phyloP scores from a whole-genome alignment of 53 echinoderm and acorn worm species.

The Mesocentrotus franciscanus region DNA sequence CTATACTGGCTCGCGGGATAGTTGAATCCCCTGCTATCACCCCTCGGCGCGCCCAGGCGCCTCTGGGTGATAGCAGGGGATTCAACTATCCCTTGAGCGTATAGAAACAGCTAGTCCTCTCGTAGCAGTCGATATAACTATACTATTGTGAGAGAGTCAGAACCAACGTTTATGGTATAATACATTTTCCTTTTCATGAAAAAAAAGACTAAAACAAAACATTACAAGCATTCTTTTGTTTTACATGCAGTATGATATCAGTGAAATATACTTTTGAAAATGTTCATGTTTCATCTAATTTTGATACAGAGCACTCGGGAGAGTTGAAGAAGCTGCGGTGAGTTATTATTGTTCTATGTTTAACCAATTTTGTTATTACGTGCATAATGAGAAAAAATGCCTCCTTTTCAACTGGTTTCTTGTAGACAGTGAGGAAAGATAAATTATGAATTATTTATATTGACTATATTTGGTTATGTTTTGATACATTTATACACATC shows the following conservation, averaged over 20 bases:
- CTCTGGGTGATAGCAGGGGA: too few relatives aligned
- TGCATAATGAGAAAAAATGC: background rate
- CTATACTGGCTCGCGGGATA: too few relatives aligned
- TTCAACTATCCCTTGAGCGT: too few relatives aligned
- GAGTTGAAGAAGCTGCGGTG: constrained; percentile 91
- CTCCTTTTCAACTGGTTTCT: background rate
- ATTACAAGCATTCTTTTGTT: too few relatives aligned
- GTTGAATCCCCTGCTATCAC: too few relatives aligned
- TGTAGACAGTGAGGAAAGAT: background rate
- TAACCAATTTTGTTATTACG: background rate
- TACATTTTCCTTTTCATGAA: too few relatives aligned
- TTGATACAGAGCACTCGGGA: constrained; percentile 73
- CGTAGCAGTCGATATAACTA: too few relatives aligned
- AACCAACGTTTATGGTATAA: too few relatives aligned
- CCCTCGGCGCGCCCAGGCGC: too few relatives aligned
- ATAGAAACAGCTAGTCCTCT: too few relatives aligned
- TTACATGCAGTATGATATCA: background rate
- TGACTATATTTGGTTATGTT: background rate
- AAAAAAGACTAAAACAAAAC: too few relatives aligned
- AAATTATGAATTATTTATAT: background rate
- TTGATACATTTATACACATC: background rate
- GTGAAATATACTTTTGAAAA: background rate
- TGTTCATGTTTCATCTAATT: background rate
- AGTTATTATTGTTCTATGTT: constrained; percentile 58
- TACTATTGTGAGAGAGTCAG: background rate